Base-by-base conservation (phyloP, 2,888 invertebrate species). In the Acrobasis suavella region DNA sequence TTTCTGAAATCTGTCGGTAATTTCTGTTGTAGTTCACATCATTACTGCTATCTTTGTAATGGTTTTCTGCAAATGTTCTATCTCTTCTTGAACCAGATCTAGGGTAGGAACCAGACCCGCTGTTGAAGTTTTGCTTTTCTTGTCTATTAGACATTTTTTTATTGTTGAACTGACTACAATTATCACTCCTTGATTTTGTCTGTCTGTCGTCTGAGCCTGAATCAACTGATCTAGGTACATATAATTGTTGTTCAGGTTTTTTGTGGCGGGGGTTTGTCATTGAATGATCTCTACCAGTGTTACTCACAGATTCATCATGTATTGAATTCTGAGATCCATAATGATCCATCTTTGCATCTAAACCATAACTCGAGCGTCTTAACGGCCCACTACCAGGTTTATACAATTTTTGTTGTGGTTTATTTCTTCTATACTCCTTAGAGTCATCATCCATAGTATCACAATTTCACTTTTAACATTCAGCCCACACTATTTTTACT, bases 311-410 rank as follows among this genome's bases (percentile, higher is more conserved):
- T 72, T 86, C 85, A 66, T 88, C 86, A 65, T 83, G 85, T 42
- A 90, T 78, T 63, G 89, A 89, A 73, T 81, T 85, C 68, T 89
- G 87, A 71, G 91, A 90, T 67, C 90, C 87, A 73, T 86, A 89
- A 65, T 87, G 82, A 70, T 94, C 94, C 81, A 93, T 93, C 82
- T 94, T 91, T 67, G 79, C 92, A 70, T 95, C 95, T 66, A 90
- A 82, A 80, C 91, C 92, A 85, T 93, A 93, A 74, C 93, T 94
- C 69, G 95, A 94, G 85, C 95, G 95, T 79, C 95, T 93, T 70
- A 96, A 87, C 69, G 95, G 95, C 69, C 96, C 96, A 92, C 96
- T 96, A 73, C 96, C 96, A 81, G 96, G 96, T 82, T 94, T 94
- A 78, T 96, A 96, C 68, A 96, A 90, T 86, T 94, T 94, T 87